These are phyloP conservation scores for Melanostoma scalare DNA, from an alignment of 2,888 invertebrate genomes.

Conservation along the genomic window DNA sequence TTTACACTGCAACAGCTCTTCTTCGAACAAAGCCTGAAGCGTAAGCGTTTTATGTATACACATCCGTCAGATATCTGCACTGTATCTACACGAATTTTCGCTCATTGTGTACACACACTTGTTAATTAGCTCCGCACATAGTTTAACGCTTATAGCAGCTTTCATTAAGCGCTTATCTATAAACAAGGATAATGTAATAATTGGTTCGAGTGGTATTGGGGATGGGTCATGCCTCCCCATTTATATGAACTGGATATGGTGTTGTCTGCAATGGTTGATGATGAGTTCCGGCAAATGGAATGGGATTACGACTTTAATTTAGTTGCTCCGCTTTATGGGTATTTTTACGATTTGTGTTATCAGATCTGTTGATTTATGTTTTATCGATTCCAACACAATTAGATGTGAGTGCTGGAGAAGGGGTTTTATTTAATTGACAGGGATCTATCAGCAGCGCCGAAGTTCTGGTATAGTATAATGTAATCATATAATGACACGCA, in stretches of 20 bases:
- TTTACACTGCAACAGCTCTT: slow-evolving; percentile 73
- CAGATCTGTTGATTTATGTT: slow-evolving; percentile 73
- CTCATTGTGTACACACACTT: slow-evolving; percentile 72
- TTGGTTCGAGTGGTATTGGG: slow-evolving; percentile 64
- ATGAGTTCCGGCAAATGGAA: slow-evolving; percentile 3
- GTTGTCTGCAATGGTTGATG: background rate
- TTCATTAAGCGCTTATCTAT: slow-evolving; percentile 73
- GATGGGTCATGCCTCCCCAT: background rate
- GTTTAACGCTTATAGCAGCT: slow-evolving; percentile 73
- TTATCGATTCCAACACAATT: slow-evolving; percentile 71
- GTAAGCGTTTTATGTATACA: slow-evolving; percentile 72
- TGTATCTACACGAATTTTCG: slow-evolving; percentile 72
- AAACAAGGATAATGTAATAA: slow-evolving; percentile 73
- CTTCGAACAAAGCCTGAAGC: slow-evolving; percentile 69
- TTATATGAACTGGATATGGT: slow-evolving; percentile 23
- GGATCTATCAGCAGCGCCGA: slow-evolving; percentile 40
- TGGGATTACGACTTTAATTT: slow-evolving; percentile 56
- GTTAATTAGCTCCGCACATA: slow-evolving; percentile 73
- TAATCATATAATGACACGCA: slow-evolving; percentile 56
- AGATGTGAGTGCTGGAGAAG: slow-evolving; percentile 48
- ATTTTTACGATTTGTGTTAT: slow-evolving; percentile 71
- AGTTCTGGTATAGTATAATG: slow-evolving; percentile 32
- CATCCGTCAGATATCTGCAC: slow-evolving; percentile 72
- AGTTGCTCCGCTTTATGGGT: slow-evolving; percentile 63
- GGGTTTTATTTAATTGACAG: slow-evolving; percentile 61